A percentile compares a stretch with the other conserved stretches of the same genome.
Conservation (phyloP, 1,140 invertebrate genomes). For the Semibalanus balanoides region DNA sequence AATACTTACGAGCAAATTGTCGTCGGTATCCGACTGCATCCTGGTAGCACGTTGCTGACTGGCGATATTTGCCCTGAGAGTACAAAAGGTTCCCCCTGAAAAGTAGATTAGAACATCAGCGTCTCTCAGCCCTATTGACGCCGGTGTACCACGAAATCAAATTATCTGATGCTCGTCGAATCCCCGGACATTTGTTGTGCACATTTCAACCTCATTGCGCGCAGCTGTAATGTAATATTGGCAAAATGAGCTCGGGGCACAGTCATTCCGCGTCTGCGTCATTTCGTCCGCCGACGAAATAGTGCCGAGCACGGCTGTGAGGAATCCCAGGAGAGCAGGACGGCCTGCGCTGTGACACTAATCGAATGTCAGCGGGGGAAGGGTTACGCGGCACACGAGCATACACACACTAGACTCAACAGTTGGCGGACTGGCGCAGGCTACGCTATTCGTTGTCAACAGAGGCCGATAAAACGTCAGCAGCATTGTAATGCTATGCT, state of each 20-base stretch:
- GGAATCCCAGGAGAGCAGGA: neutral
- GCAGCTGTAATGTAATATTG: neutral
- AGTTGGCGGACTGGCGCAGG: too few relatives aligned
- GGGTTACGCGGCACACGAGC: too few relatives aligned
- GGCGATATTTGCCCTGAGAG: neutral
- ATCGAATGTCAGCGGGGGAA: neutral
- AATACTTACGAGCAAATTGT: conserved; percentile 4
- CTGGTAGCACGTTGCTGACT: neutral
- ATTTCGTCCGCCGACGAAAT: neutral
- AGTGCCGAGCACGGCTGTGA: neutral
- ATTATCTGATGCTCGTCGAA: too few relatives aligned
- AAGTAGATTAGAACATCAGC: neutral
- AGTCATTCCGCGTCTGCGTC: neutral
- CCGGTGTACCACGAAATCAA: too few relatives aligned
- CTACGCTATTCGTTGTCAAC: too few relatives aligned
- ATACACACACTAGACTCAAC: too few relatives aligned
- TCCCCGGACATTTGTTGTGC: too few relatives aligned
- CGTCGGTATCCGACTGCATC: neutral
- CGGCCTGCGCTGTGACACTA: neutral
- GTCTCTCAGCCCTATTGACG: too few relatives aligned
- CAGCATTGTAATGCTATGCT: too few relatives aligned
- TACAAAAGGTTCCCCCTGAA: neutral
- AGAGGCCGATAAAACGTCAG: too few relatives aligned
- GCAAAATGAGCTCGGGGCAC: neutral
- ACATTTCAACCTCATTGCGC: too few relatives aligned